Conservation (phyloP, 2,888 invertebrate genomes). For the Sarcophaga rosellei region DNA sequence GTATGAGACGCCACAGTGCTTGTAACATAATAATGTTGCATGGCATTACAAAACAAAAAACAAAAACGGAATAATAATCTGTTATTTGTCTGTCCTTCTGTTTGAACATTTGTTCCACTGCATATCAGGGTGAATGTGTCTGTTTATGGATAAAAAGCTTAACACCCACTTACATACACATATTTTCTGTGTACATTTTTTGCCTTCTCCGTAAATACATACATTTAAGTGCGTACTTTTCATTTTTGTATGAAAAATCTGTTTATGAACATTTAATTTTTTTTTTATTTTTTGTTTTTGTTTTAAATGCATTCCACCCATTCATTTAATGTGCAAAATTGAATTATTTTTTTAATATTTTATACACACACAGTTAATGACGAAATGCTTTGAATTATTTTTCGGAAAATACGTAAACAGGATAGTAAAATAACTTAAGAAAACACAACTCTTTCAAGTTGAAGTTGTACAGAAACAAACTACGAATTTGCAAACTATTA, state of each 20-base stretch:
- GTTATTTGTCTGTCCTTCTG: conserved; percentile 4
- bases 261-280: conserved; percentile 13
- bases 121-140: background rate
- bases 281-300: background rate
- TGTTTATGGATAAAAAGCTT: conserved; percentile 29
- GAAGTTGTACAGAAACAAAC: too few species aligned
- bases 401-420: too few species aligned
- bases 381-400: too few species aligned
- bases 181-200: background rate
- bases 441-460: too few species aligned
- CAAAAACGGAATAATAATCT: conserved; percentile 13
- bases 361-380: too few species aligned
- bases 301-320: background rate
- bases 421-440: too few species aligned
- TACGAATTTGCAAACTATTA: too few species aligned
- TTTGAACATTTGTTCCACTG: background rate
- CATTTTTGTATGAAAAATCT: background rate
- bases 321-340: too few species aligned
- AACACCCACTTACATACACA: conserved; percentile 61
- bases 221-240: background rate
- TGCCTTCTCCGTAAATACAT: background rate
- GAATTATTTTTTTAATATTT: too few species aligned
- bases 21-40: conserved; percentile 42
- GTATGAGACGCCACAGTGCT: conserved; percentile 33
- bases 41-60: background rate